phyloP scores from a whole-genome alignment of 64 coral and sea anemone genomes.

The Cladopsammia gracilis region DNA sequence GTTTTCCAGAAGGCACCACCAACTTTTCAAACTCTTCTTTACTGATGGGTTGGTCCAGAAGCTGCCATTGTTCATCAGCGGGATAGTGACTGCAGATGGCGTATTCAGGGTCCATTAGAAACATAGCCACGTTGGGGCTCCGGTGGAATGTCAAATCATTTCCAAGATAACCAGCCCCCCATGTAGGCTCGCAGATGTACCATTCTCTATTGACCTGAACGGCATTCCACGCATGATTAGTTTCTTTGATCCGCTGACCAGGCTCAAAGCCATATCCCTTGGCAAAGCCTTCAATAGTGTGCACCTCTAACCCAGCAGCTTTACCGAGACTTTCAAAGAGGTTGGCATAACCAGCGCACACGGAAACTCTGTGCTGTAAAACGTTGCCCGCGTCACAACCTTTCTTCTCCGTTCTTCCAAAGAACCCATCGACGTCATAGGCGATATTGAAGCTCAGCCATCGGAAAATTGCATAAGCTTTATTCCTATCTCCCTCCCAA shows the following conservation, averaged over 20 bases:
- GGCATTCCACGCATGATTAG: constrained; percentile 86
- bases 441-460: constrained; percentile 84
- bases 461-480: constrained; percentile 81
- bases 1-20: constrained; percentile 74
- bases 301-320: constrained; percentile 48
- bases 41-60: constrained; percentile 72
- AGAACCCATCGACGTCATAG: constrained; percentile 80
- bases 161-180: constrained; percentile 80
- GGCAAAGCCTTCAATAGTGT: constrained; percentile 66
- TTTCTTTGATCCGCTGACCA: constrained; percentile 55
- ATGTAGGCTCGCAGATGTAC: constrained; percentile 86
- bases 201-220: constrained; percentile 70
- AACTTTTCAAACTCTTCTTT: constrained; percentile 90
- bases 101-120: constrained; percentile 80
- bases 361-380: constrained; percentile 32
- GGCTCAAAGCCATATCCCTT: constrained; percentile 87
- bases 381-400: constrained; percentile 67
- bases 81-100: constrained; percentile 87
- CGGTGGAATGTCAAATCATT: constrained; percentile 82
- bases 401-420: constrained; percentile 63
- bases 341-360: constrained; percentile 82
- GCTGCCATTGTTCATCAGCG: constrained; percentile 60
- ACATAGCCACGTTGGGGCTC: constrained; percentile 66
- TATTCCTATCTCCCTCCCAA: constrained; percentile 57
- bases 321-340: constrained; percentile 82